phyloP scores from a whole-genome alignment of 1,140 invertebrate genomes.

The Philaenus spumarius region DNA sequence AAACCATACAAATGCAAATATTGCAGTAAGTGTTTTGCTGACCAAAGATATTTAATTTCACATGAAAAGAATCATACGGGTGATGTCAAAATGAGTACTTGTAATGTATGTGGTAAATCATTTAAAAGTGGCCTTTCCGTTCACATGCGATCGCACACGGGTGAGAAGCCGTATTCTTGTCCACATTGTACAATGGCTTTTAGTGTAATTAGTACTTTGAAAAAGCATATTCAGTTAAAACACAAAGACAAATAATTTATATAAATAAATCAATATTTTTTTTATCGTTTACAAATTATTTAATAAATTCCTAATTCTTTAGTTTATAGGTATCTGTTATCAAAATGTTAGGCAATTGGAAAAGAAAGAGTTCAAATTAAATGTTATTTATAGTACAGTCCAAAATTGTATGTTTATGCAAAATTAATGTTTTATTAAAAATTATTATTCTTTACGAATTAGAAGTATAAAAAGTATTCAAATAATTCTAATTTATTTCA shows the following conservation, averaged over 20 bases:
- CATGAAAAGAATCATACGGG: slow-evolving; percentile 24
- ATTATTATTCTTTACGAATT: neutral
- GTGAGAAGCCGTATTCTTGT: slow-evolving; percentile 37
- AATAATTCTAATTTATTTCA: too few species aligned
- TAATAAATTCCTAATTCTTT: too few species aligned
- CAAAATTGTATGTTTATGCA: neutral
- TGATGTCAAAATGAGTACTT: slow-evolving; percentile 54
- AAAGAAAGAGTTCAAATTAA: too few species aligned
- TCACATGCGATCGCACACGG: slow-evolving; percentile 67
- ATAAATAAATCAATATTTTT: neutral
- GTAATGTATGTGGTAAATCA: slow-evolving; percentile 63
- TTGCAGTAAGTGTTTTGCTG: slow-evolving; percentile 11
- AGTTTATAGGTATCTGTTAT: too few species aligned
- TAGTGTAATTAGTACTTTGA: slow-evolving; percentile 23
- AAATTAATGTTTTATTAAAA: neutral
- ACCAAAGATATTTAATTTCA: slow-evolving; percentile 4
- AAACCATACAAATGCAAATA: slow-evolving; percentile 7
- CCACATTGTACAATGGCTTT: slow-evolving; percentile 32
- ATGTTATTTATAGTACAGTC: neutral
- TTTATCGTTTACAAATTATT: neutral
- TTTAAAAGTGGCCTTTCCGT: slow-evolving; percentile 56
- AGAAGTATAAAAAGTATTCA: too few species aligned
- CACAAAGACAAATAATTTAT: slow-evolving; percentile 8
- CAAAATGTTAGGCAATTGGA: too few species aligned
- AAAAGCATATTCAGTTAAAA: slow-evolving; percentile 25